phyloP scores from a whole-genome alignment of 2,888 invertebrate species.

The Abrostola triplasia region DNA sequence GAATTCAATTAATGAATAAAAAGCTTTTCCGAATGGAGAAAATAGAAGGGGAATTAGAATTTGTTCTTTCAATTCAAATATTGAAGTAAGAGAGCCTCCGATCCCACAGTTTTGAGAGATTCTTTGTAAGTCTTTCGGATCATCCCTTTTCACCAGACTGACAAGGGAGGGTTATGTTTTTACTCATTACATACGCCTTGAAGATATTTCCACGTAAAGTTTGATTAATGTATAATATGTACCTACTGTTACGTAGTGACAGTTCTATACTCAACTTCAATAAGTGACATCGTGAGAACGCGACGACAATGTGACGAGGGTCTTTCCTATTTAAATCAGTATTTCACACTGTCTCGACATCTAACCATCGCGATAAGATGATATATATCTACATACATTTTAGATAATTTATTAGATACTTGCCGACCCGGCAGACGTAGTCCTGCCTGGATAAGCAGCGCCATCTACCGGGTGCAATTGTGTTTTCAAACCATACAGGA shows the following conservation, averaged over 20 bases:
- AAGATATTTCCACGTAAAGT: constrained; percentile 19
- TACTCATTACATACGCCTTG: not conserved
- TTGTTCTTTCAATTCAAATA: constrained; percentile 52
- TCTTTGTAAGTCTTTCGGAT: constrained; percentile 29
- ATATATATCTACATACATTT: not conserved
- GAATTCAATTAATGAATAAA: constrained; percentile 46
- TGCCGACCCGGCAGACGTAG: too few relatives aligned
- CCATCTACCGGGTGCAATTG: too few relatives aligned
- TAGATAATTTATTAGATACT: too few relatives aligned
- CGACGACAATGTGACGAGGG: constrained; percentile 63
- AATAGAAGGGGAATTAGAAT: constrained; percentile 48
- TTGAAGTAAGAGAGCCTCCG: constrained; percentile 38
- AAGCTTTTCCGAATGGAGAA: constrained; percentile 33
- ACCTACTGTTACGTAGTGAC: constrained; percentile 20
- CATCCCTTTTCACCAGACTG: not conserved
- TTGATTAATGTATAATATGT: constrained; percentile 21
- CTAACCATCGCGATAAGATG: constrained; percentile 29
- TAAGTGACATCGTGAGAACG: constrained; percentile 52
- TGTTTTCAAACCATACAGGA: too few relatives aligned
- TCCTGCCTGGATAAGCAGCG: too few relatives aligned
- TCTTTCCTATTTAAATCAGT: constrained; percentile 54
- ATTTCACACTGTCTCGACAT: constrained; percentile 33
- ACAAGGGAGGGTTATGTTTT: too few relatives aligned
- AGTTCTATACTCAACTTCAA: constrained; percentile 64
- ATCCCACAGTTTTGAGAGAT: constrained; percentile 22